Base-by-base conservation (phyloP, 2,797 vertebrate species). In the Pampus argenteus region DNA sequence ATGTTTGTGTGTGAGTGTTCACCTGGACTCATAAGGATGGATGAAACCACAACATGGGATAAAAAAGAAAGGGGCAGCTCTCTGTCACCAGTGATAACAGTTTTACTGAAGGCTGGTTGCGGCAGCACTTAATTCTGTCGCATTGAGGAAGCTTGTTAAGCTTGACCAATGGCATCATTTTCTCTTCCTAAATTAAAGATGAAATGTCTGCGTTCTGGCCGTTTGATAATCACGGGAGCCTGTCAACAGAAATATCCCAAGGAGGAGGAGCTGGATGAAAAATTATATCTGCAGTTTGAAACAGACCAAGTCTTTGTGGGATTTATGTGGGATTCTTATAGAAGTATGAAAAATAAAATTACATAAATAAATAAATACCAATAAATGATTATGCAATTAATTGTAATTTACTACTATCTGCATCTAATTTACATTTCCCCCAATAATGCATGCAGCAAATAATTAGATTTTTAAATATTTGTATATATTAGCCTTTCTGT, bases 191-290 rank as follows among this genome's bases (percentile, higher is more conserved):
- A 82, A 89, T 88, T 77, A 84, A 85, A 89, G 66, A 86, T 82
- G 69, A 89, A 87, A 83, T 74, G 78, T 76, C 79, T 86, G 76
- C 45, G 14, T 81, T 79, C 48, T 74, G 76, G 76, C 57, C 74
- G 49, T 38, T 63, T 31, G 34, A 88, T 79, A 79, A 83, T 78
- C 86, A 72, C 0, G 34, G 66, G 80, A 83, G 76, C 63, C 76
- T 68, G 80, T 85, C 81, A 85, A 86, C 81, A 82, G 68, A 86
- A 83, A 88, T 84, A 84, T 82, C 65, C 73, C 49, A 28, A 13
- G 14, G 50, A 59, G 23, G 44, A 18, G 18, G 56, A 50, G 36
- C 42, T 34, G 74, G 76, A 83, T 85, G 82, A 84, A 78, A 86
- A 84, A 85, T 80, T 80, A 71, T 58, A 84, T 86, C 82, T 86